Evolutionary conservation across 2,888 invertebrate species (phyloP).

Genomic region (Campaea margaritaria): DNA sequence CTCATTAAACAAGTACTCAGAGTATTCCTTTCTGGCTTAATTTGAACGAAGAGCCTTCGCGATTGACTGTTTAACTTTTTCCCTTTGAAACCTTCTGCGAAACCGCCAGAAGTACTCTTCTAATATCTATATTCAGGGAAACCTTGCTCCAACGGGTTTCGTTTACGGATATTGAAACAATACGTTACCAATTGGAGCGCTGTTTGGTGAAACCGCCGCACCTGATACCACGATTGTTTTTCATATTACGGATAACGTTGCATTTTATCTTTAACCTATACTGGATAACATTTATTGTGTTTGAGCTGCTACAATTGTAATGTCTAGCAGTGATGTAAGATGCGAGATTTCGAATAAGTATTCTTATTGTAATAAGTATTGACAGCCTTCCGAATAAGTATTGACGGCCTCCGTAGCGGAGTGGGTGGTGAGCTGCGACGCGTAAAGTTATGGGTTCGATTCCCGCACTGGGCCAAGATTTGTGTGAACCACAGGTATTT

Average conservation of each 20-base stretch:
- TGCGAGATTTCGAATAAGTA: not conserved
- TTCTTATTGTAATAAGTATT: no score
- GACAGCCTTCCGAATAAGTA: no score
- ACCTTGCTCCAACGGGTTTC: slow-evolving; percentile 32
- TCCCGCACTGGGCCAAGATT: no score
- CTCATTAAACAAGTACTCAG: no score
- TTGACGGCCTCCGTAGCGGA: no score
- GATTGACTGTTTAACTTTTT: not conserved
- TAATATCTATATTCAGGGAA: slow-evolving; percentile 15
- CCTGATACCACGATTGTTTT: slow-evolving; percentile 63
- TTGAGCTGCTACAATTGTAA: not conserved
- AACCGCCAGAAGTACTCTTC: not conserved
- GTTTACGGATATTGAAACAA: slow-evolving; percentile 65
- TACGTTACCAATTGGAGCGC: slow-evolving; percentile 58
- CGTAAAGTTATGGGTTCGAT: no score
- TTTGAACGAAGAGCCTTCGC: not conserved
- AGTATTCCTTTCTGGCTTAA: not conserved
- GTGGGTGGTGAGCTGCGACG: no score
- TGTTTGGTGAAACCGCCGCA: slow-evolving; percentile 53
- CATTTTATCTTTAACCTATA: slow-evolving; percentile 47
- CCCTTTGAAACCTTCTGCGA: not conserved
- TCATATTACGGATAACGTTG: slow-evolving; percentile 62
- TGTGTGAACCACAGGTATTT: no score
- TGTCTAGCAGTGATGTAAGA: not conserved
- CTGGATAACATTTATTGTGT: slow-evolving; percentile 11